These are phyloP conservation scores for Drosophila longiperda DNA, from an alignment of 2,888 invertebrate species.

Conservation along the genomic window DNA sequence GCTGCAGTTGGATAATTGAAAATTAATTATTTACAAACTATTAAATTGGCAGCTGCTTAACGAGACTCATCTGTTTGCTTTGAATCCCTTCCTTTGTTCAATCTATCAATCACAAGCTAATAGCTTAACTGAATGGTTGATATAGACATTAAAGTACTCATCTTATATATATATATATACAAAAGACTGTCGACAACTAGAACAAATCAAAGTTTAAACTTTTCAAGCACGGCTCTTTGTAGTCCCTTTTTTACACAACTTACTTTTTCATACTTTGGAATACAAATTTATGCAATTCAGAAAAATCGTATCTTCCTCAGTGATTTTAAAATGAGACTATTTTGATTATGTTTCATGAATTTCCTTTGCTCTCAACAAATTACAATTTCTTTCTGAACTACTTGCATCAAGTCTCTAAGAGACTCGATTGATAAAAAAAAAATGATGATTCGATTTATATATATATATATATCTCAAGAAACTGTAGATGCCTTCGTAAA, in stretches of 20 bases:
- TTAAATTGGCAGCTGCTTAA: conserved; percentile 67
- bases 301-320: background rate
- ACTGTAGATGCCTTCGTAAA: conserved; percentile 20
- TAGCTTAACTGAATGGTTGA: background rate
- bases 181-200: background rate
- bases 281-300: background rate
- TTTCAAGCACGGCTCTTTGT: background rate
- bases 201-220: background rate
- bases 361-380: conserved; percentile 2
- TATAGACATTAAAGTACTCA: conserved; percentile 6
- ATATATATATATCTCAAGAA: conserved; percentile 2
- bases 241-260: background rate
- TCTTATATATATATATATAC: background rate
- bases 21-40: conserved; percentile 79
- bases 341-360: background rate
- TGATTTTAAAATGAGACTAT: background rate
- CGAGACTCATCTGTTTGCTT: conserved; percentile 21
- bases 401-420: background rate
- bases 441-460: conserved; percentile 23
- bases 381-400: conserved; percentile 1
- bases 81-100: background rate
- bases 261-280: background rate
- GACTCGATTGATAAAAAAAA: background rate
- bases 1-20: conserved; percentile 71
- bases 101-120: conserved; percentile 54